Evolutionary conservation across 2,888 invertebrate genomes (phyloP).

Genomic region (Apantesis nais): DNA sequence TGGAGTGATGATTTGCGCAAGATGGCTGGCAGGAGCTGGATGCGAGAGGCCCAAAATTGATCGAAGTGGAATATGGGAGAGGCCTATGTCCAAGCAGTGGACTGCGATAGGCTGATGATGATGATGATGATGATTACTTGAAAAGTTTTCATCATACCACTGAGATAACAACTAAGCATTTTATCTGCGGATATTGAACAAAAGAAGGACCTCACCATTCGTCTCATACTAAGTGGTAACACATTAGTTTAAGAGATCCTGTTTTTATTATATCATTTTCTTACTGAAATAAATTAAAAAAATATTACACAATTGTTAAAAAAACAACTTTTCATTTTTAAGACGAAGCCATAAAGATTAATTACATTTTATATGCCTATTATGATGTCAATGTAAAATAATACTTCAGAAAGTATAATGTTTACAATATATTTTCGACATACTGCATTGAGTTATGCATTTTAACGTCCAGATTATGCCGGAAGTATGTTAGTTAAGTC

Average conservation of each 20-base stretch:
- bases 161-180: no score
- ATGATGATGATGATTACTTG: no score
- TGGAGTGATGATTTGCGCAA: no score
- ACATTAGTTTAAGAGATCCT: neutral
- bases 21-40: no score
- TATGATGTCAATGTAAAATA: slow-evolving; percentile 22
- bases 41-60: no score
- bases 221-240: no score
- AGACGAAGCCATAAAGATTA: neutral
- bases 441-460: neutral
- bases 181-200: no score
- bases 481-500: neutral
- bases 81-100: no score
- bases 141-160: no score
- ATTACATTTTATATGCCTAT: neutral
- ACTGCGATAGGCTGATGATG: no score
- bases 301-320: neutral
- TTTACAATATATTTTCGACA: slow-evolving; percentile 22
- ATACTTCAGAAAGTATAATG: slow-evolving; percentile 26
- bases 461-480: neutral
- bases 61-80: no score
- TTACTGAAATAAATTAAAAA: neutral
- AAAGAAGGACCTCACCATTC: no score
- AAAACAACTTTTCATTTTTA: neutral
- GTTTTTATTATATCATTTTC: neutral